Evolutionary conservation across 1,140 invertebrate genomes (phyloP), one percentile per base, ranked within the genome.

Genomic region (Drosophila burlai): DNA sequence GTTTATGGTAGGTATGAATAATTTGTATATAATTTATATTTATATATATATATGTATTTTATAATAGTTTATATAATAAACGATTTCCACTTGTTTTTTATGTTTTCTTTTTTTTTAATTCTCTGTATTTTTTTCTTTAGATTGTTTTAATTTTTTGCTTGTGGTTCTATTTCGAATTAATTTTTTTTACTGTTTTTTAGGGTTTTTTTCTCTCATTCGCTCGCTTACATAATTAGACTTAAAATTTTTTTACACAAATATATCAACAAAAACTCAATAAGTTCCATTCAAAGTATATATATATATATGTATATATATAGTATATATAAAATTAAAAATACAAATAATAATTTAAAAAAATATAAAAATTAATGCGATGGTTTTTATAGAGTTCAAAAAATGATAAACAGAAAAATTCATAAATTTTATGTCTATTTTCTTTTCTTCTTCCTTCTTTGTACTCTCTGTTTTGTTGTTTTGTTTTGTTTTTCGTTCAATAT

Each of bases 311-410:
- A 42, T 42, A 63, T 57, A 45, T 49, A 24, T 59, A 36, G 43
- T 63, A 50, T 83, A 69, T 62, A 74, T 73, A 69, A 77, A 86
- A 83, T 74, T 80, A 91, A 82, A 80, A 75, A 86, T 78, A 91
- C 74, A 80, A 67, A 85, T 81, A 83, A 90, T 77, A 85, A 83
- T 89, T 87, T 87, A 82, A 89, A 91, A 84, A 84, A 74, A 83
- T 76, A 69, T 86, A 83, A 90, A 83, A 76, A 86, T 83, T 91
- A 91, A 90, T 92, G 90, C 84, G 85, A 90, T 90, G 85, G 90
- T 92, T 47, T 86, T 90, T 92, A 87, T 91, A 91, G 90, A 92
- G 90, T 92, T 91, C 85, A 71, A 71, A 65, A 71, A 68, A 65
- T 43, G 31, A 59, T 43, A 65, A 61, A 61, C 38, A 85, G 64